These are phyloP conservation scores for Archips xylosteana DNA, from an alignment of 2,888 invertebrate genomes.

Conservation along the genomic window DNA sequence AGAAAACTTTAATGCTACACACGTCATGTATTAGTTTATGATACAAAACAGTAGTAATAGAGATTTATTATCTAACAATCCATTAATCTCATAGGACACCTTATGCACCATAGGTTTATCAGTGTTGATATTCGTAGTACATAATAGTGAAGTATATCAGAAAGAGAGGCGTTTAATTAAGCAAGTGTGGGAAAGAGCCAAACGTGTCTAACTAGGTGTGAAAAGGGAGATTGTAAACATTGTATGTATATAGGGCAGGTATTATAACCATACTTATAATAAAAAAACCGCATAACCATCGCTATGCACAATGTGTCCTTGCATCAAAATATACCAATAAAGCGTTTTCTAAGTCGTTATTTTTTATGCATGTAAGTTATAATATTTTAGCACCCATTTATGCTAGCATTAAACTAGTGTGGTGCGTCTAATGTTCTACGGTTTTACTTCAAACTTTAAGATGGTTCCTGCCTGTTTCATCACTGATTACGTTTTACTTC, in stretches of 20 bases:
- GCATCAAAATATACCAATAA: conserved; percentile 36
- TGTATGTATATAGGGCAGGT: conserved; percentile 13
- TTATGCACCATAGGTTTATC: conserved; percentile 72
- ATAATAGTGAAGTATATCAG: conserved; percentile 50
- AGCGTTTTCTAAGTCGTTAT: conserved; percentile 33
- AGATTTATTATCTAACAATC: conserved; percentile 62
- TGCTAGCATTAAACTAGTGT: conserved; percentile 71
- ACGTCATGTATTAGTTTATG: conserved; percentile 54
- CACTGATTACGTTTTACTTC: conserved; percentile 10
- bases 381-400: conserved; percentile 75
- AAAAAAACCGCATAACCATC: conserved; percentile 44
- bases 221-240: conserved; percentile 44
- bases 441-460: conserved; percentile 50
- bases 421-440: conserved; percentile 58
- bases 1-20: conserved; percentile 52
- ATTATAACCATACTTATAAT: conserved; percentile 29
- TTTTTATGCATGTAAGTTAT: conserved; percentile 52
- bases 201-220: conserved; percentile 53
- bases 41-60: conserved; percentile 56
- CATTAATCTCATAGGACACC: conserved; percentile 65
- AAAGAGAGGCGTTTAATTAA: conserved; percentile 55
- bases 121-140: conserved; percentile 54
- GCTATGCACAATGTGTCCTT: conserved; percentile 46
- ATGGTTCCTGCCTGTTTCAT: conserved; percentile 17
- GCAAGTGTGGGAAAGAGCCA: conserved; percentile 57